Conservation (phyloP, 2,888 invertebrate species). For the Amiota mariae region DNA sequence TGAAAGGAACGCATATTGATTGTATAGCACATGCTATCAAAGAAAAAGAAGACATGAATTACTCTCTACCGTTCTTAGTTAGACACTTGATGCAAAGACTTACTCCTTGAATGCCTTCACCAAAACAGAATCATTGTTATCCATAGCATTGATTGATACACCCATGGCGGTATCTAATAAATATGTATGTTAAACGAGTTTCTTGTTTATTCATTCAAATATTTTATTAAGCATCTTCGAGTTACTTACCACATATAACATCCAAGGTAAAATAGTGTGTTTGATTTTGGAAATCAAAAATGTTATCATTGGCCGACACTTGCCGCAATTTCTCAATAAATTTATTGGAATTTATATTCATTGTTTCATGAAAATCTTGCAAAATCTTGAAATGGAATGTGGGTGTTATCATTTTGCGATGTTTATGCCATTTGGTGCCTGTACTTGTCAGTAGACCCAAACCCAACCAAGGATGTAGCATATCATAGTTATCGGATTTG, state of each 20-base stretch:
- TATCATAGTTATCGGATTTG: conserved; percentile 73
- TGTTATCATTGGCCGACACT: conserved; percentile 55
- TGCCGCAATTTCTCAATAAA: conserved; percentile 70
- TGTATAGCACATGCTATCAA: conserved; percentile 62
- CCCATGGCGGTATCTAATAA: conserved; percentile 79
- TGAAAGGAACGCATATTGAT: conserved; percentile 62
- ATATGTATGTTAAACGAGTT: neutral
- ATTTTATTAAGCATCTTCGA: neutral
- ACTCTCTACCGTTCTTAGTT: neutral
- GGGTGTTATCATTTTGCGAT: conserved; percentile 76
- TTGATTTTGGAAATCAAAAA: conserved; percentile 75
- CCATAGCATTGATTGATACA: conserved; percentile 75
- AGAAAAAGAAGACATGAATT: neutral
- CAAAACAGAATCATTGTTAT: conserved; percentile 74
- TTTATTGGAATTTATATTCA: conserved; percentile 74
- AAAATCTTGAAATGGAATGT: conserved; percentile 76
- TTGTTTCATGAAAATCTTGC: conserved; percentile 74
- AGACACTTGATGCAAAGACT: conserved; percentile 30
- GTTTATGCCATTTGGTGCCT: conserved; percentile 74
- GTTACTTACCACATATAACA: conserved; percentile 71
- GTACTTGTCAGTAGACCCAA: conserved; percentile 71
- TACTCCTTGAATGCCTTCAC: conserved; percentile 75
- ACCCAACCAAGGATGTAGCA: conserved; percentile 74
- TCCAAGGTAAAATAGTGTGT: conserved; percentile 75
- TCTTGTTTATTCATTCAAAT: neutral